These are phyloP conservation scores for Tachycineta bicolor DNA, from an alignment of 2,113 vertebrate genomes.

Conservation along the genomic window DNA sequence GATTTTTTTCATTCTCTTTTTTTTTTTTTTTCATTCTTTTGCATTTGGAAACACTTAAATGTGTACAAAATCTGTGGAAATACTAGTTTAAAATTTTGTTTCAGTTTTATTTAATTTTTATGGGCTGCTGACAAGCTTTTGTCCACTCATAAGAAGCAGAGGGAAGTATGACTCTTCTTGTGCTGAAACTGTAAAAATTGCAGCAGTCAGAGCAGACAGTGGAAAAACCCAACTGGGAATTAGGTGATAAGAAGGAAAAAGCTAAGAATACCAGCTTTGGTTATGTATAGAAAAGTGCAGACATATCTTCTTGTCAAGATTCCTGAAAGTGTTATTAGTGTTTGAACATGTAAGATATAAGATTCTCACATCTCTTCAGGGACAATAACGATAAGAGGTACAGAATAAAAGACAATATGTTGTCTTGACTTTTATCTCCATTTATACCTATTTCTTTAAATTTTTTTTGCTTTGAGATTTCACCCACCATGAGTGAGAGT, in stretches of 20 bases:
- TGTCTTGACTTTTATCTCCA: not conserved
- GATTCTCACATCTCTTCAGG: not conserved
- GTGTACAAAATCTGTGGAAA: not conserved
- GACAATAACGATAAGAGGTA: not conserved
- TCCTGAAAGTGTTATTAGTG: not conserved
- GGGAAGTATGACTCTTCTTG: not conserved
- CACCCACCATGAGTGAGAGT: not conserved
- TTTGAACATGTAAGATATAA: not conserved
- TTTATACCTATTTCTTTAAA: not conserved
- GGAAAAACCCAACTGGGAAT: not conserved
- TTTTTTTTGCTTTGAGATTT: not conserved
- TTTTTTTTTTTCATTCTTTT: not conserved
- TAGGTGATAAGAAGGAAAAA: not conserved
- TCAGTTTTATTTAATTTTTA: not conserved
- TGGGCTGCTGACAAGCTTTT: not conserved
- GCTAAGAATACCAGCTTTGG: not conserved
- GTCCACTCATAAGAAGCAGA: not conserved
- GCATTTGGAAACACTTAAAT: not conserved
- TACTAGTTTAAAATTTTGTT: not conserved
- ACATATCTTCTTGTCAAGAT: not conserved
- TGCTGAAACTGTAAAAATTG: not conserved
- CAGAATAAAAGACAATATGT: not conserved
- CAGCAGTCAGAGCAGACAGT: not conserved
- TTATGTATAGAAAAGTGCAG: not conserved
- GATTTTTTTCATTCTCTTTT: not conserved